Evolutionary conservation across 2,113 vertebrate genomes (phyloP).

Genomic region (Nanorana parkeri): DNA sequence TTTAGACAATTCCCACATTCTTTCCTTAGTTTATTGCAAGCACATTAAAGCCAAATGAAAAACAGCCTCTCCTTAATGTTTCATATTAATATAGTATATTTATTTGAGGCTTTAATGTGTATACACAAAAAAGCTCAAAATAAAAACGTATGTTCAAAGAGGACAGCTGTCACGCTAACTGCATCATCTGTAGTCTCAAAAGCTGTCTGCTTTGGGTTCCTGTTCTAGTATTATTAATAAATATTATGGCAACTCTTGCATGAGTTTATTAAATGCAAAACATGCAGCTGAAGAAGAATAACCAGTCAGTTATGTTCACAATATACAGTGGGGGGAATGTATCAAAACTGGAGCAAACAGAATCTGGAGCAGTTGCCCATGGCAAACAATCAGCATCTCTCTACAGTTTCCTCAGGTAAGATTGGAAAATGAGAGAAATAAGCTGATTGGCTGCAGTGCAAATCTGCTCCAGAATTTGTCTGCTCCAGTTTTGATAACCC

Average conservation of each 20-base stretch:
- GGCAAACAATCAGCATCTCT: too few relatives aligned
- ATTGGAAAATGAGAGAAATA: too few relatives aligned
- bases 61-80: slow-evolving; percentile 15
- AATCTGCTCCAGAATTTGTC: too few relatives aligned
- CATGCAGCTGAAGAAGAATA: slow-evolving; percentile 2
- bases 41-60: slow-evolving; percentile 29
- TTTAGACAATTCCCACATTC: slow-evolving; percentile 25
- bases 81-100: slow-evolving; percentile 24
- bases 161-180: slow-evolving; percentile 20
- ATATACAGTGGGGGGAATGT: too few relatives aligned
- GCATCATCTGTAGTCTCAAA: background rate
- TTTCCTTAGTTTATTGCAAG: slow-evolving; percentile 11
- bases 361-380: too few relatives aligned
- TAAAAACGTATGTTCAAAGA: slow-evolving; percentile 21
- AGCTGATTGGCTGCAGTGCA: too few relatives aligned
- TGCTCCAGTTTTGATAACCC: too few relatives aligned
- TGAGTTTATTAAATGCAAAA: background rate
- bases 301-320: too few relatives aligned
- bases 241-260: background rate
- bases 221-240: background rate
- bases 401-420: too few relatives aligned
- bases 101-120: slow-evolving; percentile 27
- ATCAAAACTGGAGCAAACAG: too few relatives aligned
- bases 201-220: background rate
- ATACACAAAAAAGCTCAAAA: slow-evolving; percentile 26